Base-by-base conservation (phyloP, 1,140 invertebrate species). In the Limonius californicus region DNA sequence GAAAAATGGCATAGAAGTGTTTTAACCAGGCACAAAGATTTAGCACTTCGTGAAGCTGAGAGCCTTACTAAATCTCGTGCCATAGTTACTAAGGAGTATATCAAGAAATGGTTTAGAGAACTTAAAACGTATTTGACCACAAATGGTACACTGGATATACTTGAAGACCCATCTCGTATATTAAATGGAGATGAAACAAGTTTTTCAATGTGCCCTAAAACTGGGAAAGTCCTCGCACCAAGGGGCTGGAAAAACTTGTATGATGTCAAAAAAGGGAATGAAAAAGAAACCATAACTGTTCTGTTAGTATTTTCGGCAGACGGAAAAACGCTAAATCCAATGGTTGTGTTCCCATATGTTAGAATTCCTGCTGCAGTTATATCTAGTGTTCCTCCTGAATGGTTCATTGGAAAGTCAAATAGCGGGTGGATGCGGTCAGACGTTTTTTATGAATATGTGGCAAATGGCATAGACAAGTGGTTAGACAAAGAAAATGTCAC, bases 251-350 rank as follows among this genome's bases (percentile, higher is more conserved):
- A 62, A 62, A 73, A 70, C 68, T 53, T 74, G 6, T 74, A 50
- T n/a, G 50, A 69, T 30, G 65, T 72, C 18, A 50, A 61, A 47
- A 60, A 8, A 35, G 60, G 68, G 8, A 64, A 66, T 42, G 70
- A 68, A 30, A 75, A 73, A 66, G 73, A 76, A 61, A 66, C 45
- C 14, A 69, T 74, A 15, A 76, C 73, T 9, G 69, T 70, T 15
- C 42, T 76, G 27, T 42, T 64, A 54, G 61, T 65, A 18, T 74
- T 73, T 62, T 67, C 64, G 55, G 73, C 69, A 15, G 55, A 59
- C 59, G 72, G 73, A 39, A 55, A 65, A 27, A 59, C 53, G 15
- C 16, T 61, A 23, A 32, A 43, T 15, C 69, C 68, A 16, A 60
- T 70, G 60, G 56, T 71, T 42, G 59, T 72, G 7, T 70, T 65